These are phyloP conservation scores for Cheilosia soror DNA, from an alignment of 2,888 invertebrate species.

Conservation along the genomic window DNA sequence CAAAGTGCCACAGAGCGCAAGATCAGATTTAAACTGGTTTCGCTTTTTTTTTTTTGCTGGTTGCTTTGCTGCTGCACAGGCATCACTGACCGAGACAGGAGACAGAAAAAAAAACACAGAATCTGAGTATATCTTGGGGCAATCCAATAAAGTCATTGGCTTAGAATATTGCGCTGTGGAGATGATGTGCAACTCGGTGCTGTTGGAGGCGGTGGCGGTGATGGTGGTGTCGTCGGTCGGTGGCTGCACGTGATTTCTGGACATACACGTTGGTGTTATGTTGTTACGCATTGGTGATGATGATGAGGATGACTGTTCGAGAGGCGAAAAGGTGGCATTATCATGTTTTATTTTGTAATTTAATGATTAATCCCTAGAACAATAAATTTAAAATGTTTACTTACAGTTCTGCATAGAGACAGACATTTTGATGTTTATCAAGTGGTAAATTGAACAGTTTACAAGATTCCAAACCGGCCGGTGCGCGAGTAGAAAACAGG, in stretches of 20 bases:
- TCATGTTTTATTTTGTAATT: slow-evolving; percentile 14
- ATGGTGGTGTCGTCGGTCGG: slow-evolving; percentile 10
- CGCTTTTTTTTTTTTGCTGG: slow-evolving; percentile 40
- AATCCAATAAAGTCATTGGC: slow-evolving; percentile 75
- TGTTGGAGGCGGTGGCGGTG: slow-evolving; percentile 20
- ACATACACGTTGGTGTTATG: slow-evolving; percentile 58
- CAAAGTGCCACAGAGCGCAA: slow-evolving; percentile 67
- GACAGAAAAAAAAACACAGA: slow-evolving; percentile 15
- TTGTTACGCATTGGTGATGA: slow-evolving; percentile 57
- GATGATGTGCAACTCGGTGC: slow-evolving; percentile 62
- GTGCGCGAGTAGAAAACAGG: not conserved
- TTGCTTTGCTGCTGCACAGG: slow-evolving; percentile 26
- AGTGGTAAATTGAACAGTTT: slow-evolving; percentile 40
- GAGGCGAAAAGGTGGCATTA: slow-evolving; percentile 31
- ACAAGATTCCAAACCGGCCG: not conserved
- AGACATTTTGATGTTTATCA: slow-evolving; percentile 17
- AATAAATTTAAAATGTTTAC: slow-evolving; percentile 6
- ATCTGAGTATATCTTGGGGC: slow-evolving; percentile 65
- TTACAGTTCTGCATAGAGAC: not conserved
- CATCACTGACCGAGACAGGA: slow-evolving; percentile 54
- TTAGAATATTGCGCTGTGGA: slow-evolving; percentile 69
- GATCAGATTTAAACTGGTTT: slow-evolving; percentile 74
- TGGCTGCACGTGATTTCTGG: slow-evolving; percentile 70
- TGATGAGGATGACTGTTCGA: slow-evolving; percentile 22
- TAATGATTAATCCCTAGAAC: slow-evolving; percentile 17